Conservation (phyloP, 2,797 vertebrate genomes). For the Aulostomus chinensis region DNA sequence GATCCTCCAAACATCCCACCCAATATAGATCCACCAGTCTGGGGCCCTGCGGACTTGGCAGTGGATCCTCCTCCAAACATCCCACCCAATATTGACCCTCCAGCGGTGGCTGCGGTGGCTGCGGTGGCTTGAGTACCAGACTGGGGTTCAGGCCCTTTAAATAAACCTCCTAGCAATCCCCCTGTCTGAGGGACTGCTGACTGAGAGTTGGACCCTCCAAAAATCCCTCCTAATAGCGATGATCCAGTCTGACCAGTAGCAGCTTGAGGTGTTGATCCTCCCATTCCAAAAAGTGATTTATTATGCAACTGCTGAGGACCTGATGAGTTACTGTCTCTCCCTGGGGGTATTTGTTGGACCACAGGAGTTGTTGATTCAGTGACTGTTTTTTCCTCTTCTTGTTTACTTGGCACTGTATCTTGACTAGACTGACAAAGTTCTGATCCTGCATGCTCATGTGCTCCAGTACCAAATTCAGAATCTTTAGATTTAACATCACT, state of each 20-base stretch:
- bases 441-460: slow-evolving; percentile 21
- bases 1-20: slow-evolving; percentile 72
- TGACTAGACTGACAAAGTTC: slow-evolving; percentile 30
- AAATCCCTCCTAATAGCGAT: slow-evolving; percentile 73
- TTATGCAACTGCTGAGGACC: slow-evolving; percentile 79
- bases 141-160: slow-evolving; percentile 55
- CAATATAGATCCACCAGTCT: slow-evolving; percentile 62
- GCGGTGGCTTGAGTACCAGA: slow-evolving; percentile 42
- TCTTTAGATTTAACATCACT: slow-evolving; percentile 36
- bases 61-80: slow-evolving; percentile 68
- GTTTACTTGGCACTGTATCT: slow-evolving; percentile 33
- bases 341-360: slow-evolving; percentile 61
- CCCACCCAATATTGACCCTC: slow-evolving; percentile 68
- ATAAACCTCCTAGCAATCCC: slow-evolving; percentile 79
- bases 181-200: slow-evolving; percentile 67
- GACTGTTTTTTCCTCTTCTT: slow-evolving; percentile 24
- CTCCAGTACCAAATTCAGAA: slow-evolving; percentile 18
- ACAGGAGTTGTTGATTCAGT: slow-evolving; percentile 19
- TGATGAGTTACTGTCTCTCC: slow-evolving; percentile 80
- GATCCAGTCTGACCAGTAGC: slow-evolving; percentile 64
- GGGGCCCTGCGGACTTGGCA: slow-evolving; percentile 44
- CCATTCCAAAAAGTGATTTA: slow-evolving; percentile 80
- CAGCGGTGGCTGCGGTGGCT: slow-evolving; percentile 28
- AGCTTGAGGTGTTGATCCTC: slow-evolving; percentile 58
- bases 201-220: slow-evolving; percentile 65